phyloP scores from a whole-genome alignment of 2,797 vertebrate species.

The Cygnus olor region DNA sequence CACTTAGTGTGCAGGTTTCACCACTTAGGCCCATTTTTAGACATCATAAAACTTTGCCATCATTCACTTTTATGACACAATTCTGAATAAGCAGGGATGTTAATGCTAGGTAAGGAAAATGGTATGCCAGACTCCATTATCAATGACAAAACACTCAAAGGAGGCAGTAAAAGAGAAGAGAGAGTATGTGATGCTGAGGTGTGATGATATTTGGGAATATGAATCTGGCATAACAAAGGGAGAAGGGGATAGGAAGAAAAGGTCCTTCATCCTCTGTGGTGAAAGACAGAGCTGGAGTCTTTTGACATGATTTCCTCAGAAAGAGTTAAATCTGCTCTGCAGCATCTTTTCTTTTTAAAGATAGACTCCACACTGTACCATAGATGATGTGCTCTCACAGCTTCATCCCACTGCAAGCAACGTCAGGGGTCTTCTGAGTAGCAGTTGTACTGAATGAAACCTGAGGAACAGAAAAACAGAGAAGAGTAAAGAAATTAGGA shows the following conservation, averaged over 20 bases:
- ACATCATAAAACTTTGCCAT: background rate
- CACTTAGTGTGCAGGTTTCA: background rate
- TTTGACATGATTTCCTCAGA: background rate
- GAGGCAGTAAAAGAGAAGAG: background rate
- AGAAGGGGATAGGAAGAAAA: background rate
- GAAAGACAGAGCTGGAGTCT: background rate
- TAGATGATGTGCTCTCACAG: background rate
- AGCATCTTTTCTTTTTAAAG: background rate
- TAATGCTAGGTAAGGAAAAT: slow-evolving; percentile 8
- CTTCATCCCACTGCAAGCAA: background rate
- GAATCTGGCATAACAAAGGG: background rate
- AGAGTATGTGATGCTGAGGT: slow-evolving; percentile 13
- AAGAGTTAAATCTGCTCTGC: background rate
- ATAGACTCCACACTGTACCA: accelerated
- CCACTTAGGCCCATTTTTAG: background rate
- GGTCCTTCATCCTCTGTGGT: background rate
- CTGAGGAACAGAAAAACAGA: background rate
- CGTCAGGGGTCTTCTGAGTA: background rate
- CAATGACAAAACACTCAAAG: background rate
- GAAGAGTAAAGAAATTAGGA: slow-evolving; percentile 22
- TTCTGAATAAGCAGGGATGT: background rate
- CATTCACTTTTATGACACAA: background rate
- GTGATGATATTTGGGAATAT: background rate
- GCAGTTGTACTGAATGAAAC: background rate
- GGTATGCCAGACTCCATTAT: slow-evolving; percentile 31